Evolutionary conservation across 2,888 invertebrate species (phyloP).

Genomic region (Eudemis profundana): DNA sequence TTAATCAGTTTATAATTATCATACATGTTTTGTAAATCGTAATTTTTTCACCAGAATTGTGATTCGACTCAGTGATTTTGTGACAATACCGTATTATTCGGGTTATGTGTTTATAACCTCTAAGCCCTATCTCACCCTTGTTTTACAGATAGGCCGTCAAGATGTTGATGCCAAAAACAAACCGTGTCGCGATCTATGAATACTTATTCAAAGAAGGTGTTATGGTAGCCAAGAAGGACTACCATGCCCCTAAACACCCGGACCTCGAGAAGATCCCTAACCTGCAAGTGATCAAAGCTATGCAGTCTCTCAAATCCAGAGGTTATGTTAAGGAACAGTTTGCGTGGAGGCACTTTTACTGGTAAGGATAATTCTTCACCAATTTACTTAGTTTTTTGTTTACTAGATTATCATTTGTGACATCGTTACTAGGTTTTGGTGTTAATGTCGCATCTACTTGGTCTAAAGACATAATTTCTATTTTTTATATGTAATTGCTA

Average conservation of each 20-base stretch:
- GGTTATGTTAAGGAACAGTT: conserved; percentile 99
- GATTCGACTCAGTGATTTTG: conserved; percentile 25
- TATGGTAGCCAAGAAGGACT: conserved; percentile 99
- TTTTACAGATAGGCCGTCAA: conserved; percentile 85
- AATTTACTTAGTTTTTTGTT: not conserved
- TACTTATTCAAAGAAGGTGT: conserved; percentile 99
- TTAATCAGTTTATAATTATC: conserved; percentile 44
- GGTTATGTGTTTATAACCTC: conserved; percentile 55
- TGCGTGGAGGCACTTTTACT: conserved; percentile 99
- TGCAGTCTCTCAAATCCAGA: conserved; percentile 98
- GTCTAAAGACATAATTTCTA: no score
- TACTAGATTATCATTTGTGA: not conserved
- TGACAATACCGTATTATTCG: conserved; percentile 28
- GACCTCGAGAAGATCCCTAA: conserved; percentile 98
- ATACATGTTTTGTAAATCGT: not conserved
- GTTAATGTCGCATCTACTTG: not conserved
- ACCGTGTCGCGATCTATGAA: conserved; percentile 98
- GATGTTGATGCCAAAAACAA: conserved; percentile 99
- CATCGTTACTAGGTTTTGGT: not conserved
- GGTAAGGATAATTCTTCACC: conserved; percentile 83
- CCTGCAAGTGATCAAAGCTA: conserved; percentile 98
- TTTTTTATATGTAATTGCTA: no score
- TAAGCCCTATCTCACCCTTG: conserved; percentile 57
- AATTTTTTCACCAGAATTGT: conserved; percentile 49
- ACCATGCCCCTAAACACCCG: conserved; percentile 98